These are phyloP conservation scores for Cryptotermes secundus DNA, from an alignment of 1,140 invertebrate species.

Conservation along the genomic window DNA sequence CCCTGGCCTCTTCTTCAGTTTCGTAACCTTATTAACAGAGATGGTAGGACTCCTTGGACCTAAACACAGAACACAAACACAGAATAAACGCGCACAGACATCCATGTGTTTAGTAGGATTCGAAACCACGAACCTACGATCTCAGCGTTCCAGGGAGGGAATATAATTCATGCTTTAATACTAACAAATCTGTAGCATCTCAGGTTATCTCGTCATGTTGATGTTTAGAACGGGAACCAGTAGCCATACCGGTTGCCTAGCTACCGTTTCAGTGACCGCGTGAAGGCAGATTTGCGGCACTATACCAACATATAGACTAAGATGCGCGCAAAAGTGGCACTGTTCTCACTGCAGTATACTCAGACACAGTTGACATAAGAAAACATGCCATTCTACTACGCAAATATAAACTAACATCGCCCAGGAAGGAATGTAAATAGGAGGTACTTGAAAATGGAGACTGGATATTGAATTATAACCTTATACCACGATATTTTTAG, in stretches of 20 bases:
- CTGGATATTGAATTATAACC: not conserved
- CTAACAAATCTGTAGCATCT: no score
- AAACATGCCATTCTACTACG: not conserved
- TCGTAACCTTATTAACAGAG: no score
- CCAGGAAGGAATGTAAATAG: not conserved
- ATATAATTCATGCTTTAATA: no score
- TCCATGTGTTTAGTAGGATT: no score
- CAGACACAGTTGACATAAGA: not conserved
- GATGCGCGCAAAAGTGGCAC: not conserved
- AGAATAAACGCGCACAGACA: no score
- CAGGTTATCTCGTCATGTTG: no score
- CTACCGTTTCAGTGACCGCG: not conserved
- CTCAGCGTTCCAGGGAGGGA: no score
- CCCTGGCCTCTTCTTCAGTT: no score
- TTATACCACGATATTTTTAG: not conserved
- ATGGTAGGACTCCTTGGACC: no score
- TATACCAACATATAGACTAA: not conserved
- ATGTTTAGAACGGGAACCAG: no score
- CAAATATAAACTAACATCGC: not conserved
- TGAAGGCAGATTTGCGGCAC: not conserved
- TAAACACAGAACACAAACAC: no score
- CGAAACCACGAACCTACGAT: no score
- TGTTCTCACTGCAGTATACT: not conserved
- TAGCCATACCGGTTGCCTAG: not conserved
- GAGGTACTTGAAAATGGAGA: not conserved